These are phyloP conservation scores for Spisula solida DNA, from an alignment of 2,888 invertebrate genomes.

Conservation along the genomic window DNA sequence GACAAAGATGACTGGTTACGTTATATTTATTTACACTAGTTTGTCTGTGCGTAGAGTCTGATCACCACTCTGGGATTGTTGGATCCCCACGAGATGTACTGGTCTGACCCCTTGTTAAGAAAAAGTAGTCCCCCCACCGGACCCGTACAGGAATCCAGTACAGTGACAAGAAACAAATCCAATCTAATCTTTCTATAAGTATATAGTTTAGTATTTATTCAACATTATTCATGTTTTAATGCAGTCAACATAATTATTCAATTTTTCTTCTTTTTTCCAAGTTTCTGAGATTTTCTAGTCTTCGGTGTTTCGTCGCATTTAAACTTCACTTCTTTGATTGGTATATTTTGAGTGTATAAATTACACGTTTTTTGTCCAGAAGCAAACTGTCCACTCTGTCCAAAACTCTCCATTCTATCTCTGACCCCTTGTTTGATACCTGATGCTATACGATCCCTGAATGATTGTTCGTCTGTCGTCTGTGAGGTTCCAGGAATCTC, in stretches of 20 bases:
- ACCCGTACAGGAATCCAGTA: too few relatives aligned
- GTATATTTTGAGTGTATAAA: not conserved
- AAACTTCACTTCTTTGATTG: not conserved
- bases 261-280: not conserved
- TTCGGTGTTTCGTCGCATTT: not conserved
- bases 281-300: not conserved
- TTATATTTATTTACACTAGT: too few relatives aligned
- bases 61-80: too few relatives aligned
- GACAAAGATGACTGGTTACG: too few relatives aligned
- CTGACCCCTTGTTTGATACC: conserved; percentile 47
- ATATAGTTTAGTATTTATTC: too few relatives aligned
- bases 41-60: too few relatives aligned
- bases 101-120: too few relatives aligned
- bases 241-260: not conserved
- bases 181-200: too few relatives aligned
- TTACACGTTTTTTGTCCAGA: not conserved
- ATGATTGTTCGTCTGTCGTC: conserved; percentile 26
- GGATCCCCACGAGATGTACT: too few relatives aligned
- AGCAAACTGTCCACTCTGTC: conserved; percentile 14
- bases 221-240: not conserved
- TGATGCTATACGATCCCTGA: conserved; percentile 42
- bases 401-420: conserved; percentile 26
- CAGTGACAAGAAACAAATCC: too few relatives aligned
- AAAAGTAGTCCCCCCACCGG: too few relatives aligned
- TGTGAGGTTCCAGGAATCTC: not conserved